Evolutionary conservation across 2,797 vertebrate species (phyloP).

Genomic region (Antrozous pallidus): DNA sequence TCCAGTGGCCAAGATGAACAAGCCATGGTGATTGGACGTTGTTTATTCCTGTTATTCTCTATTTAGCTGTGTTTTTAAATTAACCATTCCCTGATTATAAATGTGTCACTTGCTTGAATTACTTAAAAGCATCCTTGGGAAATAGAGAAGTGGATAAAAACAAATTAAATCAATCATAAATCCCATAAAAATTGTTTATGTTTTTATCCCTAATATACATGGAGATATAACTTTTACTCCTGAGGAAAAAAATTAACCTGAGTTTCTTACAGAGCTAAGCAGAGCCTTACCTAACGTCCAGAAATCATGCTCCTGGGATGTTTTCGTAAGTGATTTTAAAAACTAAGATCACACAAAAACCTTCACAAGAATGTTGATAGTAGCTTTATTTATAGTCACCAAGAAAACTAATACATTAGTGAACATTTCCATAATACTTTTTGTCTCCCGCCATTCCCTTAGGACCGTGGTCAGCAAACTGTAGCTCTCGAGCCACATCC

Average conservation of each 20-base stretch:
- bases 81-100: not conserved
- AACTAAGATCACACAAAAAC: not conserved
- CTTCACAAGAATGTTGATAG: not conserved
- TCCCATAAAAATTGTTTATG: not conserved
- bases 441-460: not conserved
- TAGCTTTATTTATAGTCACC: not conserved
- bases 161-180: slow-evolving; percentile 8
- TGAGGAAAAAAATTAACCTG: slow-evolving; percentile 12
- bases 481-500: no score
- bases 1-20: not conserved
- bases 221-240: not conserved
- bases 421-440: not conserved
- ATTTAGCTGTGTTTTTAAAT: not conserved
- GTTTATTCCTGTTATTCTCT: not conserved
- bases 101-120: not conserved
- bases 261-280: not conserved
- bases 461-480: no score
- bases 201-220: not conserved
- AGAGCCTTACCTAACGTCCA: not conserved
- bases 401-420: not conserved
- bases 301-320: not conserved
- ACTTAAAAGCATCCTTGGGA: not conserved
- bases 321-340: slow-evolving; percentile 21
- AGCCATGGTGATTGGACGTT: not conserved
- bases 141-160: slow-evolving; percentile 26